Base-by-base conservation (phyloP, 2,888 invertebrate species). In the Orgyia antiqua region DNA sequence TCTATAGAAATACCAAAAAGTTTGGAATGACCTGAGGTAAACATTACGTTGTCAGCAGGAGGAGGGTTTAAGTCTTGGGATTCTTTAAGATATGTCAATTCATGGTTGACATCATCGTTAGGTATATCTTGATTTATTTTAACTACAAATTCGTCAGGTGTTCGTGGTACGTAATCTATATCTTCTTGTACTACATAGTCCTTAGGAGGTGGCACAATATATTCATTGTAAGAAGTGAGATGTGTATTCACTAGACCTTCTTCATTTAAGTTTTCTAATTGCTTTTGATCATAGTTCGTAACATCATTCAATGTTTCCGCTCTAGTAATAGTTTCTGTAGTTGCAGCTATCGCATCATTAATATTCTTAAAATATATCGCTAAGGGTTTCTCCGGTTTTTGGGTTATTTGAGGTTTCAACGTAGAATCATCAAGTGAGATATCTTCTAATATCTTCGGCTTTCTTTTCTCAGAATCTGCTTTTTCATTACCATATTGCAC, bases 1-100 rank as follows among this genome's bases (percentile, higher is more conserved):
- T 90, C 90, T 26, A 90, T 87, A 30, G 89, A 88, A 37, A 90
- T 79, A 32, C 89, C 90, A 45, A 90, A 90, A 38, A 88, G 76
- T 40, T 90, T 90, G 34, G 90, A 90, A 65, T 90, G 90, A 21
- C 89, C 89, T 23, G 90, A 89, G 3, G 89, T 89, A 47, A 90
- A 89, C 39, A 69, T 75, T 12, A 68, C 47, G 19, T 70, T 60
- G 4, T 47, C 39, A 13, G 53, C 58, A 12, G 39, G 30, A 3
- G 59, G 51, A 4, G 47, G 62, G 29, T 68, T 68, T 45, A 49
- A 64, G 33, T 73, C 69, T 47, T 64, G 59, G 6, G 60, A 40
- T 38, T 72, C 70, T 29, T 56, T 42, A 2, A 66, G 59, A 21
- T 33, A 21, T n/a, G 9, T 13, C 5, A n/a, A 17, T 17, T 21